A percentile compares a stretch with the other conserved stretches of the same genome.
These are phyloP conservation scores for Disparrhopalites patrizii DNA, from an alignment of 2,888 invertebrate species.

Conservation along the genomic window DNA sequence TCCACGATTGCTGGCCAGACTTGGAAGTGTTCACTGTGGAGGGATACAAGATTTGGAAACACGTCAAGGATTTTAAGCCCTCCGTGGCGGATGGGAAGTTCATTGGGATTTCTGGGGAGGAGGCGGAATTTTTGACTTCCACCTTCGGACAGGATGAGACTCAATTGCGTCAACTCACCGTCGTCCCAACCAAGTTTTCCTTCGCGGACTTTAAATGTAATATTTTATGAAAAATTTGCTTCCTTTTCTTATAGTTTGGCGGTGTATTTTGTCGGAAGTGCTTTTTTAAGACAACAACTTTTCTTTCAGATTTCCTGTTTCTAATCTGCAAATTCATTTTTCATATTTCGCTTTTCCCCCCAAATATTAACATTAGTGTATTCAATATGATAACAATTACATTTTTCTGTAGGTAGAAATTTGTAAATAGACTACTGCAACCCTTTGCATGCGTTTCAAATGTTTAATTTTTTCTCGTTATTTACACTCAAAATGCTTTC, in stretches of 20 bases:
- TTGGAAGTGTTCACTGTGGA: neutral
- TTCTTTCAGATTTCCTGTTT: too few species aligned
- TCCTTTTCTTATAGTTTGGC: too few species aligned
- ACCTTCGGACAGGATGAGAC: neutral
- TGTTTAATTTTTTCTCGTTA: too few species aligned
- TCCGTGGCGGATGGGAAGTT: neutral
- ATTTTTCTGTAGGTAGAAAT: too few species aligned
- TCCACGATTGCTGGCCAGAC: neutral
- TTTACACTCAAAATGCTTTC: too few species aligned
- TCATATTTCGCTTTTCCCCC: too few species aligned
- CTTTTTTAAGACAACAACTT: too few species aligned
- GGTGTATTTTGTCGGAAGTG: neutral
- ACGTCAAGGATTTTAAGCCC: neutral
- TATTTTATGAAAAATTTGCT: neutral
- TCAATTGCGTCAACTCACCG: neutral
- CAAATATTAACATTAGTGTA: too few species aligned
- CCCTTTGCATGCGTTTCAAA: too few species aligned
- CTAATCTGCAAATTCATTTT: too few species aligned
- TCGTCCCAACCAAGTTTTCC: neutral
- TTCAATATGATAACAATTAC: too few species aligned
- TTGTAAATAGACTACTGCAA: too few species aligned
- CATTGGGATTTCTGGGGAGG: neutral
- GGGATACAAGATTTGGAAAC: neutral
- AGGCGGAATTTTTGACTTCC: neutral
- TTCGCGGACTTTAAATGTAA: neutral